A percentile compares a stretch with the other conserved stretches of the same genome.
These are phyloP conservation scores for Ormyrus pomaceus DNA, from an alignment of 2,888 invertebrate species.

Conservation along the genomic window DNA sequence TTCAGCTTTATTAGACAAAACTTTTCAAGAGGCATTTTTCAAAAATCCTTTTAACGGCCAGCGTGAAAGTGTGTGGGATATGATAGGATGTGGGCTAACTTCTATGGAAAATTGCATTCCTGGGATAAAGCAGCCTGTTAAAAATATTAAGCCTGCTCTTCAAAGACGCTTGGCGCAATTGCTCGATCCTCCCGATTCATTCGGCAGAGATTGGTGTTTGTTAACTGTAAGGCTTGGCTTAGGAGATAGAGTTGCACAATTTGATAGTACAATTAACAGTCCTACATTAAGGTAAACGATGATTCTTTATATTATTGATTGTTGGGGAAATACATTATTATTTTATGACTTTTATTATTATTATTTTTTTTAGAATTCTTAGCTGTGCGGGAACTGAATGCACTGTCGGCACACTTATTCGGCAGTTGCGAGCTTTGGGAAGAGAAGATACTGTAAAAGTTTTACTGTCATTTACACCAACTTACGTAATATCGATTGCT, in stretches of 20 bases:
- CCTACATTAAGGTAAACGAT: conserved; percentile 69
- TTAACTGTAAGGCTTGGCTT: conserved; percentile 83
- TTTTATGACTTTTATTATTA: not conserved
- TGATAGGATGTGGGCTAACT: conserved; percentile 70
- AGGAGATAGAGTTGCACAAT: conserved; percentile 76
- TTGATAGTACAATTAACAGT: conserved; percentile 72
- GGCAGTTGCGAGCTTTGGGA: conserved; percentile 70
- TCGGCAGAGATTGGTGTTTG: conserved; percentile 87
- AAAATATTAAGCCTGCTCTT: conserved; percentile 79
- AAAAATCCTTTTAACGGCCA: conserved; percentile 73
- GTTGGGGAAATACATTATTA: not conserved
- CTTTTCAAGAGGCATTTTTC: conserved; percentile 69
- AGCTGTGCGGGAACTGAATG: conserved; percentile 70
- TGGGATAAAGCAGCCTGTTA: conserved; percentile 74
- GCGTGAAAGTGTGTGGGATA: conserved; percentile 72
- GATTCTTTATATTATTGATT: not conserved
- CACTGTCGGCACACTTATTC: conserved; percentile 69
- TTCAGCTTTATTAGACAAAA: conserved; percentile 69
- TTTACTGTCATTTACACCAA: conserved; percentile 70
- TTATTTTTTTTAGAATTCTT: conserved; percentile 64
- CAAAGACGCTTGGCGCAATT: conserved; percentile 81
- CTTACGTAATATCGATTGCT: conserved; percentile 68
- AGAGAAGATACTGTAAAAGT: conserved; percentile 72
- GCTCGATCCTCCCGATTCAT: conserved; percentile 84
- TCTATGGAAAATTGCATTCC: conserved; percentile 70